Evolutionary conservation across 1,140 invertebrate genomes (phyloP).

Genomic region (Macrobrachium rosenbergii): DNA sequence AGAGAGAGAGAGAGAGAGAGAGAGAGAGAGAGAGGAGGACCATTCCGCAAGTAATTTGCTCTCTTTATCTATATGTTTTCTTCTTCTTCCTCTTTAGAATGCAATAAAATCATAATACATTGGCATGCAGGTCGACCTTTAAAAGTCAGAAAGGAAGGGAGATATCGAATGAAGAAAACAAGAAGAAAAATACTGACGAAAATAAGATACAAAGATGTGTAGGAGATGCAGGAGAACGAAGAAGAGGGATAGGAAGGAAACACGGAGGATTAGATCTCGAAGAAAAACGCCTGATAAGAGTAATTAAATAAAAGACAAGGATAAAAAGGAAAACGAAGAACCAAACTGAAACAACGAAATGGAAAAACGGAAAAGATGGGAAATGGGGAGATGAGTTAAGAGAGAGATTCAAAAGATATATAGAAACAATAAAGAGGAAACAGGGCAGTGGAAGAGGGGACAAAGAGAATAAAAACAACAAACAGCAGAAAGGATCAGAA

Average conservation of each 20-base stretch:
- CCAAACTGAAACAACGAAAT: too few species aligned
- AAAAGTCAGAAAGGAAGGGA: not conserved
- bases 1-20: slow-evolving; percentile 36
- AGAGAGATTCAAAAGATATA: too few species aligned
- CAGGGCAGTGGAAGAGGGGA: not conserved
- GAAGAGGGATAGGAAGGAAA: not conserved
- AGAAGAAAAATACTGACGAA: not conserved
- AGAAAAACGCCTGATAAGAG: not conserved
- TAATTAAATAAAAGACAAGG: not conserved
- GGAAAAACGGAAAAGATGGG: too few species aligned
- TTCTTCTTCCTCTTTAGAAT: too few species aligned
- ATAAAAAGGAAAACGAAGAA: too few species aligned
- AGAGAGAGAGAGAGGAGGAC: slow-evolving; percentile 5
- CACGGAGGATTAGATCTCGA: too few species aligned
- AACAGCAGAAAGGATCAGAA: not conserved
- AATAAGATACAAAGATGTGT: not conserved
- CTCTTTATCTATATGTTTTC: too few species aligned
- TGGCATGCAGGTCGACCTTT: too few species aligned
- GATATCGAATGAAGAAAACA: not conserved
- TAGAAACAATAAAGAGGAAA: too few species aligned
- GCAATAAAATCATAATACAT: too few species aligned
- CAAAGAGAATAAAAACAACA: not conserved
- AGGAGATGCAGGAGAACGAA: not conserved
- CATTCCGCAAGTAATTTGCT: too few species aligned
- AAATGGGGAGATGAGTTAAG: too few species aligned